phyloP scores from a whole-genome alignment of 2,113 vertebrate species.

The Chlamydotis undulata region DNA sequence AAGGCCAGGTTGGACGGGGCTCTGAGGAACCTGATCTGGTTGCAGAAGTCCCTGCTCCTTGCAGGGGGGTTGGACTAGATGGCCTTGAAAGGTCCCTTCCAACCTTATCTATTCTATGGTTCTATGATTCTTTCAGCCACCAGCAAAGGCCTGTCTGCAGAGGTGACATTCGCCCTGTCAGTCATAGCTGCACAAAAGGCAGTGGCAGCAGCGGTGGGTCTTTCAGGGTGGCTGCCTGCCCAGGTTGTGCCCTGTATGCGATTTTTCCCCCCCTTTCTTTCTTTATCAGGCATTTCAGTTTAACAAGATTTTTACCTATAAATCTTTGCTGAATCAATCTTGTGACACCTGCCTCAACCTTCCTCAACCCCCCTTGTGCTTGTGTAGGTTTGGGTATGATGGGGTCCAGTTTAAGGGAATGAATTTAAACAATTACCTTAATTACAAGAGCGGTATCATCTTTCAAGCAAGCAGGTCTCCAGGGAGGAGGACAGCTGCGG shows the following conservation, averaged over 20 bases:
- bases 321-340: conserved; percentile 38
- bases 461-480: conserved; percentile 21
- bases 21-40: too few species aligned
- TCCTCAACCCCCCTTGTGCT: background rate
- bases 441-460: conserved; percentile 38
- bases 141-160: background rate
- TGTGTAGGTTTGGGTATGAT: background rate
- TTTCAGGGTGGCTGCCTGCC: background rate
- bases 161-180: background rate
- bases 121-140: background rate
- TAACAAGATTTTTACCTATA: conserved; percentile 23
- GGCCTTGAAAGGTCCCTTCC: too few species aligned
- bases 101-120: too few species aligned
- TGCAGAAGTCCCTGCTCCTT: too few species aligned
- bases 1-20: too few species aligned
- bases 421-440: conserved; percentile 61
- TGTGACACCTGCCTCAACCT: background rate
- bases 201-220: background rate
- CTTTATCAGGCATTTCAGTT: background rate
- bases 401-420: background rate
- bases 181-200: background rate
- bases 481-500: conserved; percentile 38
- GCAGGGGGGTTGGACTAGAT: too few species aligned
- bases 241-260: background rate
- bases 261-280: background rate